phyloP scores from a whole-genome alignment of 23 tunicate species.

The Styela clava region DNA sequence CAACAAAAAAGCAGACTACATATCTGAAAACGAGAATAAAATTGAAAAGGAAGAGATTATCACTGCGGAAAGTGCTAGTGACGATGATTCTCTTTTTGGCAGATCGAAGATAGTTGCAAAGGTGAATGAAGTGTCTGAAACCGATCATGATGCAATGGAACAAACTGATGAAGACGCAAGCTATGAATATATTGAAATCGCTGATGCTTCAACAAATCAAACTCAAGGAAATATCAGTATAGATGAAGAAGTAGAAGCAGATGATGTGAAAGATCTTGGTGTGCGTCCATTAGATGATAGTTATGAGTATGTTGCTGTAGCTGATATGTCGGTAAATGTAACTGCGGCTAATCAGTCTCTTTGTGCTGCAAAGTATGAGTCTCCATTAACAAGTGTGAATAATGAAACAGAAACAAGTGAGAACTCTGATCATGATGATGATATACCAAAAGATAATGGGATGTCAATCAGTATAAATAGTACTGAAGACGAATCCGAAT shows the following conservation, averaged over 20 bases:
- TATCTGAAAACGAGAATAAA: neutral
- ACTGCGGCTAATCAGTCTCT: conserved; percentile 1
- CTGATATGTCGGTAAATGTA: conserved; percentile 37
- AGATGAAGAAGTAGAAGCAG: neutral
- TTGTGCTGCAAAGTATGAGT: neutral
- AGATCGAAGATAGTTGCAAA: neutral
- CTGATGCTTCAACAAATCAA: conserved; percentile 30
- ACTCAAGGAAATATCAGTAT: conserved; percentile 6
- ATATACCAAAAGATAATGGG: neutral
- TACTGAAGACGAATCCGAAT: neutral
- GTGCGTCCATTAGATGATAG: conserved; percentile 32
- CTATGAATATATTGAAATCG: conserved; percentile 18
- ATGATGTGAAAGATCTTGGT: conserved; percentile 32
- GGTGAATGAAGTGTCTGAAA: neutral
- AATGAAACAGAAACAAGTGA: neutral
- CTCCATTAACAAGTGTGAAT: neutral
- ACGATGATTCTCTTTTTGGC: neutral
- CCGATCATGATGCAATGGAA: neutral
- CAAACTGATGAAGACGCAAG: conserved; percentile 7
- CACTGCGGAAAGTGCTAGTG: neutral
- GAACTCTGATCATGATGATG: neutral
- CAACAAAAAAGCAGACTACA: neutral
- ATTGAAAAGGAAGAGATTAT: neutral
- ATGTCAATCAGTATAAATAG: neutral
- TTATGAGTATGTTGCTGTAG: conserved; percentile 64